Percentiles rank a stretch among this genome's conserved stretches.
Conservation (phyloP, 2,888 invertebrate species). For the Torymus tubicola region DNA sequence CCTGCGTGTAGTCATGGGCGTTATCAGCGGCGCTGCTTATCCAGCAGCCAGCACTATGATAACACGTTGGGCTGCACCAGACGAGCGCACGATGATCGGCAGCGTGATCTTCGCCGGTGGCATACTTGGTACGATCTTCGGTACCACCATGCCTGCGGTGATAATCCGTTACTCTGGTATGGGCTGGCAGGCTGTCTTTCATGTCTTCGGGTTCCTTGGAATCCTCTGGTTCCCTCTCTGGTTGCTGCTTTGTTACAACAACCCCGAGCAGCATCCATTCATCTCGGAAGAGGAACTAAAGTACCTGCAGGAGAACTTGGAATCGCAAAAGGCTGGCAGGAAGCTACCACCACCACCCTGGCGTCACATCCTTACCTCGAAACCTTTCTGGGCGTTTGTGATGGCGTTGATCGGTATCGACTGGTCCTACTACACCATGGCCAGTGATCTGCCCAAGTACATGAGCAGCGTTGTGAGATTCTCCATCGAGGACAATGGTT, state of each 20-base stretch:
- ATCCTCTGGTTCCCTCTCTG: constrained; percentile 84
- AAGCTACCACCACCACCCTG: constrained; percentile 54
- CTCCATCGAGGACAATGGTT: constrained; percentile 71
- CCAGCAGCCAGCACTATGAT: constrained; percentile 87
- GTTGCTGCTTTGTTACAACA: constrained; percentile 73
- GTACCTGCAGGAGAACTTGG: constrained; percentile 61
- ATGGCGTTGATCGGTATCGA: constrained; percentile 75
- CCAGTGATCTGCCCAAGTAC: constrained; percentile 67
- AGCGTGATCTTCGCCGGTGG: constrained; percentile 45
- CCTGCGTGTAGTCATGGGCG: constrained; percentile 85
- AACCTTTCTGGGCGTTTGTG: constrained; percentile 84
- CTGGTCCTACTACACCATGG: constrained; percentile 60
- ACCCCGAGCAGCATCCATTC: constrained; percentile 67
- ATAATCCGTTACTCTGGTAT: constrained; percentile 79
- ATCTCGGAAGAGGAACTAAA: constrained; percentile 66
- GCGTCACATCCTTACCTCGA: constrained; percentile 73
- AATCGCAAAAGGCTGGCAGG: constrained; percentile 56
- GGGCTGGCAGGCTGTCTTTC: constrained; percentile 87
- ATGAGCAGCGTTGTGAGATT: constrained; percentile 69
- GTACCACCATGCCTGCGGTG: constrained; percentile 81
- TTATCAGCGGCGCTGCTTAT: constrained; percentile 88
- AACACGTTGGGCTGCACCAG: constrained; percentile 87
- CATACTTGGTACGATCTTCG: constrained; percentile 75
- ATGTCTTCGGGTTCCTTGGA: constrained; percentile 85
- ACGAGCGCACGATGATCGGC: constrained; percentile 70